A percentile compares a stretch with the other conserved stretches of the same genome.
phyloP scores from a whole-genome alignment of 2,888 invertebrate species.

The Acanthoscelides obtectus region DNA sequence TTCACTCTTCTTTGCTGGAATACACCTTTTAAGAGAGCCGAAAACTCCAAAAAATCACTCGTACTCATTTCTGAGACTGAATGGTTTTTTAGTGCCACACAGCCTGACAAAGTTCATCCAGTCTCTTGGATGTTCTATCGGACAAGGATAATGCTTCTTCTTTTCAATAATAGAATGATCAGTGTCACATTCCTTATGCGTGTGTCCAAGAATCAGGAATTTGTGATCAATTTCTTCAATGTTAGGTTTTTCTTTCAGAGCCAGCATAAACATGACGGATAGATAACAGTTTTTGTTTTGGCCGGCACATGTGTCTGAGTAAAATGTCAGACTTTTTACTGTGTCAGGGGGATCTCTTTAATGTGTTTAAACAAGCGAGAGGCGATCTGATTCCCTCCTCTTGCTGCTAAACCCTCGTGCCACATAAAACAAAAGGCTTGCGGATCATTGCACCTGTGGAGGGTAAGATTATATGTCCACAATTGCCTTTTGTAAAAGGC shows the following conservation, averaged over 20 bases:
- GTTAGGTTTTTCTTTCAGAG: not conserved
- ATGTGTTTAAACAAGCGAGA: slow-evolving; percentile 16
- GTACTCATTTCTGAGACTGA: slow-evolving; percentile 9
- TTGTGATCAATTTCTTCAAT: slow-evolving; percentile 10
- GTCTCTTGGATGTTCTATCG: slow-evolving; percentile 16
- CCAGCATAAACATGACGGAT: slow-evolving; percentile 9
- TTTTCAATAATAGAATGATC: slow-evolving; percentile 19
- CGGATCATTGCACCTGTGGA: slow-evolving; percentile 19
- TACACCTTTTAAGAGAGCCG: slow-evolving; percentile 3
- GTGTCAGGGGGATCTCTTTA: slow-evolving; percentile 1
- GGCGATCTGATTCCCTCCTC: slow-evolving; percentile 30
- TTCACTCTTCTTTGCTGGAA: slow-evolving; percentile 1
- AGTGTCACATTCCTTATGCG: slow-evolving; percentile 17
- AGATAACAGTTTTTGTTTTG: slow-evolving; percentile 20
- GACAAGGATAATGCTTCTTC: slow-evolving; percentile 10
- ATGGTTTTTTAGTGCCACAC: not conserved
- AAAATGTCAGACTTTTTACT: slow-evolving; percentile 3
- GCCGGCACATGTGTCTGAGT: slow-evolving; percentile 18
- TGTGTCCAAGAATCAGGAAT: slow-evolving; percentile 18
- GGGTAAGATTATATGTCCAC: slow-evolving; percentile 32
- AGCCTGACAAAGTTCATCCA: slow-evolving; percentile 15
- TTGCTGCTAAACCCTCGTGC: slow-evolving; percentile 27
- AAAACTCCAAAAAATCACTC: slow-evolving; percentile 10
- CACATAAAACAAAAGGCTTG: slow-evolving; percentile 25
- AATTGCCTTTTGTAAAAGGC: slow-evolving; percentile 33